Base-by-base conservation (phyloP, 2,888 invertebrate species). In the Troides aeacus region DNA sequence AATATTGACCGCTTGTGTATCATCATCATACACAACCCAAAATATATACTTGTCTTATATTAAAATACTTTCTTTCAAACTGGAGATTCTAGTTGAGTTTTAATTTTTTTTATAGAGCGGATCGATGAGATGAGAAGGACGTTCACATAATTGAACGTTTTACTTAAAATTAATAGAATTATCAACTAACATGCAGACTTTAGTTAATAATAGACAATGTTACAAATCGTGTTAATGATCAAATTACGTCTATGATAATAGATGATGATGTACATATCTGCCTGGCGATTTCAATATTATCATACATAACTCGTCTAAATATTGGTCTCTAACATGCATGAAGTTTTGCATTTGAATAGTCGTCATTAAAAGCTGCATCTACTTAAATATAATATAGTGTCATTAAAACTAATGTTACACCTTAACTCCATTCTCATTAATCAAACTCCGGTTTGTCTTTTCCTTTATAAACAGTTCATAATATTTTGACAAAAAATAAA, bases 301-400 rank as follows among this genome's bases (percentile, higher is more conserved):
- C 30, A 30, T 30, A 3, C 5, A 30, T 30, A 30, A 30, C 3
- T 30, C 30, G 30, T 30, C 30, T 30, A 30, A 30, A 30, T 30
- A 30, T 30, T 3, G 30, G 30, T 30, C 30, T 30, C 10, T 66
- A 62, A 24, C n/a, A 58, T 56, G 12, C 18, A 6, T 50, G 58
- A 58, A 62, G 15, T 42, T 56, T 36, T 62, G 30, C 24, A 62
- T 39, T 36, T 65, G 8, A 24, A 50, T 6, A 62, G 62, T 50
- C 61, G 46, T 64, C 30, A 69, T 58, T 65, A 62, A 21, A 58
- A 56, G n/a, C 57, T 21, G 46, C 36, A 61, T 62, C 21, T 61
- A 56, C 30, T 18, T 36, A 17, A 17, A 39, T 23, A 36, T 50
- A 23, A 59, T 68, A 36, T n/a, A 21, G 53, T n/a, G 53, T 0